Conservation (phyloP, 2,888 invertebrate genomes). For the Hydrotaea cyrtoneurina region DNA sequence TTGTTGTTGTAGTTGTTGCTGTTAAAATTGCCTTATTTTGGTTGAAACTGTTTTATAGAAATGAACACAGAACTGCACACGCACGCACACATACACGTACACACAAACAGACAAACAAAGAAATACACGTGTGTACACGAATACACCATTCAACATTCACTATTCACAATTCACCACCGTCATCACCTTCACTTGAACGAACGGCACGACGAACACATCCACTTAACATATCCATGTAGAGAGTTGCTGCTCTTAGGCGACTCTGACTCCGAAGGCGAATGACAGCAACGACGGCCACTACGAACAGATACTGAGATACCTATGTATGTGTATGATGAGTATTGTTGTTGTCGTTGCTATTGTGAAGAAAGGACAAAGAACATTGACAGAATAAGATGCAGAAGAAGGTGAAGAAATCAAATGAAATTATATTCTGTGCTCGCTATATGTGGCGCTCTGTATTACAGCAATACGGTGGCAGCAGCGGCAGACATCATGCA, state of each 20-base stretch:
- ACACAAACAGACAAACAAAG: background rate
- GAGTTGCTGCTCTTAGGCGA: conserved; percentile 11
- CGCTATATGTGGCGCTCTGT: conserved; percentile 13
- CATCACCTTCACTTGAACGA: background rate
- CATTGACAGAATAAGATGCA: conserved; percentile 15
- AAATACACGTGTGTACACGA: conserved; percentile 24
- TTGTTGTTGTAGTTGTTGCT: conserved; percentile 26
- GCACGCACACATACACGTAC: background rate
- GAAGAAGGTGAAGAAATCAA: conserved; percentile 25
- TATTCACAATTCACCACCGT: conserved; percentile 32
- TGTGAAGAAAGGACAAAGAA: conserved; percentile 20
- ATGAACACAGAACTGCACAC: conserved; percentile 38
- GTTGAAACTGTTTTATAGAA: conserved; percentile 19
- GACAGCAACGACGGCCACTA: conserved; percentile 4
- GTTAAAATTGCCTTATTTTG: conserved; percentile 28
- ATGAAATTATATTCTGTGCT: conserved; percentile 12
- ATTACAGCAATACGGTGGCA: conserved; percentile 10
- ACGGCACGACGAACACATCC: background rate
- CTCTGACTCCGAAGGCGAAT: background rate
- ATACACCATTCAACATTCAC: conserved; percentile 14
- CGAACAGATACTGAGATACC: background rate
- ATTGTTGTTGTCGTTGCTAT: conserved; percentile 52
- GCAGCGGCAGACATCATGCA: conserved; percentile 12
- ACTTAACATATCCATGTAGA: background rate
- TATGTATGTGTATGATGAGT: background rate